Evolutionary conservation across 2,113 vertebrate species (phyloP).

Genomic region (Sphyrna mokarran): DNA sequence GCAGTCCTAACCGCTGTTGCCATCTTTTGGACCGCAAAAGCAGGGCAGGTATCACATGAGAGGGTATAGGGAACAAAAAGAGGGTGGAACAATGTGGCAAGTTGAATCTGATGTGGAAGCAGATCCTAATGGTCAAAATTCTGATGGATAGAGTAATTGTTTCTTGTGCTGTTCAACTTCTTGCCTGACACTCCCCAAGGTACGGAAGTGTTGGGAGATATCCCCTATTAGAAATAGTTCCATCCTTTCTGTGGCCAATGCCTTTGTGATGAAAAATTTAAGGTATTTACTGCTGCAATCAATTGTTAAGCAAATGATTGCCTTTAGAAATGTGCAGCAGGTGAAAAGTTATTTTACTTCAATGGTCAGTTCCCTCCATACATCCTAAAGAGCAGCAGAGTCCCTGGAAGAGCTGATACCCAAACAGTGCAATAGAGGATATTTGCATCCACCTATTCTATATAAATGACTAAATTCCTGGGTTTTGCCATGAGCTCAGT

Average conservation of each 20-base stretch:
- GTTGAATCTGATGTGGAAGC: not conserved
- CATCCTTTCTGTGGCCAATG: not conserved
- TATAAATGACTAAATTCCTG: not conserved
- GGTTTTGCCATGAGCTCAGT: not conserved
- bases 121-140: not conserved
- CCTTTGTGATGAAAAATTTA: not conserved
- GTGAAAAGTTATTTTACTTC: not conserved
- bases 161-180: not conserved
- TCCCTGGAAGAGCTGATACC: not conserved
- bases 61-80: not conserved
- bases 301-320: not conserved
- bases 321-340: not conserved
- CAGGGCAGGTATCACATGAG: not conserved
- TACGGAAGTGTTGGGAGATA: not conserved
- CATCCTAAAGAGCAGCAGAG: not conserved
- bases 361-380: not conserved
- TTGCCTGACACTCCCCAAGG: not conserved
- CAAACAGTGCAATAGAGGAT: not conserved
- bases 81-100: too few species aligned
- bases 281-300: not conserved
- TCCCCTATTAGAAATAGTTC: not conserved
- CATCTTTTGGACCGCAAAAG: not conserved
- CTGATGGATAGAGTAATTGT: not conserved
- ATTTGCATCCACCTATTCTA: not conserved
- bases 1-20: too few species aligned